A percentile compares a stretch with the other conserved stretches of the same genome.
Evolutionary conservation across 2,113 vertebrate species (phyloP).

Genomic region (Fukomys damarensis): DNA sequence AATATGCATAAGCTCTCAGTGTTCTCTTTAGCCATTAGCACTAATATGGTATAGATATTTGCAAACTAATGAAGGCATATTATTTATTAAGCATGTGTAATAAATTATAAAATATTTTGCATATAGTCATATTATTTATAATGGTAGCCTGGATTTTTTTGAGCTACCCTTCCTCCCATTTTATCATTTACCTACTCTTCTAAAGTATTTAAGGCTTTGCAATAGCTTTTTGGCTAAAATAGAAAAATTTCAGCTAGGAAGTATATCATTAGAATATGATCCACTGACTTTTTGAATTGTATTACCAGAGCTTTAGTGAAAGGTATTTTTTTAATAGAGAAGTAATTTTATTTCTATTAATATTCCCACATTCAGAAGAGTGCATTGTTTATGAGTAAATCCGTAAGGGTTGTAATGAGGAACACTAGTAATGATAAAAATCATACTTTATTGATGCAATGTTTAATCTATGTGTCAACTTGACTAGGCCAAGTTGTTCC

Average conservation of each 20-base stretch:
- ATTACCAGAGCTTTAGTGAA: not conserved
- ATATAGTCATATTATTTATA: not conserved
- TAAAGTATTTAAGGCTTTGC: not conserved
- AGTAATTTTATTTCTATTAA: not conserved
- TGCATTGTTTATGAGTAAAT: not conserved
- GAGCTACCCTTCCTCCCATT: not conserved
- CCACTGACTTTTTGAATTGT: not conserved
- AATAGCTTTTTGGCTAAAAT: not conserved
- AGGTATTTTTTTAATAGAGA: not conserved
- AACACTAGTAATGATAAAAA: not conserved
- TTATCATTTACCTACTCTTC: not conserved
- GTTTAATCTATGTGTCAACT: not conserved
- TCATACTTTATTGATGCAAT: not conserved
- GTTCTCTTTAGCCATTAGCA: not conserved
- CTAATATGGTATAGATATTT: not conserved
- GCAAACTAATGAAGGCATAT: not conserved
- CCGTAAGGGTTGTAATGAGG: not conserved
- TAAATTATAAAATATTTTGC: not conserved
- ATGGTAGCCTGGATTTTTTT: not conserved
- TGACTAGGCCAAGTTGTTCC: not conserved
- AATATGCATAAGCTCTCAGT: not conserved
- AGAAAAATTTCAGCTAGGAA: not conserved
- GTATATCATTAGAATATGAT: not conserved
- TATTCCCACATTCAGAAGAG: not conserved
- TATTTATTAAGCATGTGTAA: not conserved